These are phyloP conservation scores for Lithophane ornitopus DNA, from an alignment of 2,888 invertebrate genomes.

Conservation along the genomic window DNA sequence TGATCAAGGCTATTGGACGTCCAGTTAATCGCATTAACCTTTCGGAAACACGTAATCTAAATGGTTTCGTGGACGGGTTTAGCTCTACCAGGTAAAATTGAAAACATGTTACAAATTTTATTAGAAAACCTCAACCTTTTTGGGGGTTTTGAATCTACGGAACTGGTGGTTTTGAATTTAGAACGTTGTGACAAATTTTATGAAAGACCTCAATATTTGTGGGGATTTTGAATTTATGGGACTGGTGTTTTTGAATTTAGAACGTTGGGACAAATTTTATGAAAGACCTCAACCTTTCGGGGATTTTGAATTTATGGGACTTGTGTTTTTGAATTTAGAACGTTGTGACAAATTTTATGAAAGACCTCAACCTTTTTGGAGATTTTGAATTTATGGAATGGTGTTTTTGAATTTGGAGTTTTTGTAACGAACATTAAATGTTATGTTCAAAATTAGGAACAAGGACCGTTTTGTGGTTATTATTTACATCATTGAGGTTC, in stretches of 20 bases:
- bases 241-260: neutral
- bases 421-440: neutral
- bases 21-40: constrained; percentile 59
- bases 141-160: neutral
- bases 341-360: too few species aligned
- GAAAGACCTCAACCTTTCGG: neutral
- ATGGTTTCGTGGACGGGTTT: constrained; percentile 52
- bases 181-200: neutral
- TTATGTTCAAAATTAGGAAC: neutral
- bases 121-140: neutral
- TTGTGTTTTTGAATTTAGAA: neutral
- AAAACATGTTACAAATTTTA: constrained; percentile 27
- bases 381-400: neutral
- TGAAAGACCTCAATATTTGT: neutral
- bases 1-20: constrained; percentile 41
- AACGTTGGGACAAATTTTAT: neutral
- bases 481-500: neutral
- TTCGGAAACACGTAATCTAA: constrained; percentile 59
- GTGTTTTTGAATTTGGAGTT: neutral
- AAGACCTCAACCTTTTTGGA: neutral
- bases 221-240: neutral
- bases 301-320: neutral
- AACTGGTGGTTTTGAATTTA: neutral
- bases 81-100: constrained; percentile 33
- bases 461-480: neutral